Percentiles rank a stretch among this genome's conserved stretches.
These are phyloP conservation scores for Echinops telfairi DNA, from an alignment of 2,113 vertebrate species.

Conservation along the genomic window DNA sequence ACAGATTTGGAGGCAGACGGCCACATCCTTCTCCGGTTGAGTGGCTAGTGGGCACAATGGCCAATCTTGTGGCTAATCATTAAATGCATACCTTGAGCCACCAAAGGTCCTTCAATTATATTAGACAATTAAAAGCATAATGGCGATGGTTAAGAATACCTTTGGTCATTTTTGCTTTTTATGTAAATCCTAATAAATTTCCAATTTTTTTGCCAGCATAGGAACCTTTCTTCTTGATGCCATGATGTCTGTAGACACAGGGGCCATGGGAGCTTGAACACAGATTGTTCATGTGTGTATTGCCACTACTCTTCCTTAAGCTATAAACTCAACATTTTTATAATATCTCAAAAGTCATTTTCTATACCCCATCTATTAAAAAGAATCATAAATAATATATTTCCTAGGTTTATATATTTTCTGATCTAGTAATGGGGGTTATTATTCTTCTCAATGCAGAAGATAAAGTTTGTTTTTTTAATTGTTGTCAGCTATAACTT, in stretches of 20 bases:
- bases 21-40: too few relatives aligned
- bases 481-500: background rate
- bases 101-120: too few relatives aligned
- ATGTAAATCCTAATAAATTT: background rate
- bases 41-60: too few relatives aligned
- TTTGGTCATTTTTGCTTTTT: too few relatives aligned
- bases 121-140: too few relatives aligned
- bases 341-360: slow-evolving; percentile 2
- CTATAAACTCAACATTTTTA: background rate
- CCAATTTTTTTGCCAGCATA: background rate
- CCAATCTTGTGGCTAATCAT: too few relatives aligned
- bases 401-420: background rate
- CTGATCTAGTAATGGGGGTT: background rate
- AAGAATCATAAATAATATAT: background rate
- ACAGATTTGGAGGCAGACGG: too few relatives aligned
- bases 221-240: background rate
- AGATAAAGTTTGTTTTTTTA: background rate
- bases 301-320: slow-evolving; percentile 30
- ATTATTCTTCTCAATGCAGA: background rate
- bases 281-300: slow-evolving; percentile 6
- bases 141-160: too few relatives aligned
- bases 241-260: background rate
- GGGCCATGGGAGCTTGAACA: background rate
- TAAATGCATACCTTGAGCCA: too few relatives aligned
- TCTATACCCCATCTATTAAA: background rate